phyloP scores from a whole-genome alignment of 1,140 invertebrate genomes.

The Drosophila novamexicana region DNA sequence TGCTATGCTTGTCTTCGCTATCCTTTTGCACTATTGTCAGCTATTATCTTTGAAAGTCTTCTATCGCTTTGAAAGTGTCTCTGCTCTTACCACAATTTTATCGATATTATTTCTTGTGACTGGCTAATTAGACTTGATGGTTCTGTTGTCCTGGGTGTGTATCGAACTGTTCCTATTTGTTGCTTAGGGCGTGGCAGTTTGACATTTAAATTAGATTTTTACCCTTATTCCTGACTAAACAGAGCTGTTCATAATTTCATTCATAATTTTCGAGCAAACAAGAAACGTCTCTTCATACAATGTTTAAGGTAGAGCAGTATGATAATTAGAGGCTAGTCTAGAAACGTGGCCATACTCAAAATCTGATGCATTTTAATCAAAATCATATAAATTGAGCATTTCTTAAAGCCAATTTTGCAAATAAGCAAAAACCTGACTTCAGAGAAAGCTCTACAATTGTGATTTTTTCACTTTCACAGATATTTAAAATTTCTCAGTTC shows the following conservation, averaged over 20 bases:
- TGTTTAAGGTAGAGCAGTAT: not conserved
- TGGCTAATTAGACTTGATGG: conserved; percentile 25
- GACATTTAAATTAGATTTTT: conserved; percentile 7
- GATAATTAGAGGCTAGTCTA: not conserved
- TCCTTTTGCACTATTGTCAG: conserved; percentile 6
- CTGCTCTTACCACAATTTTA: not conserved
- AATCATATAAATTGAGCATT: no score
- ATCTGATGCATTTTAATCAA: no score
- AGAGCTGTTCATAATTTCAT: not conserved
- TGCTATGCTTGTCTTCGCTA: not conserved
- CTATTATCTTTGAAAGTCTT: conserved; percentile 1
- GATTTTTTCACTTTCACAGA: no score
- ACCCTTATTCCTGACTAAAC: not conserved
- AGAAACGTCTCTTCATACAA: no score
- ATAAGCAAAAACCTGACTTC: no score
- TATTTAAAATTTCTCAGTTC: no score
- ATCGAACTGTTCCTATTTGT: conserved; percentile 1
- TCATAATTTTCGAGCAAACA: not conserved
- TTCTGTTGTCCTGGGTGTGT: conserved; percentile 7
- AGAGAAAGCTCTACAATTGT: no score
- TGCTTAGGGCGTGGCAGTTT: conserved; percentile 4
- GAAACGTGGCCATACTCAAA: no score
- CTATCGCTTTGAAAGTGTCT: conserved; percentile 14
- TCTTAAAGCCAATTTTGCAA: no score
- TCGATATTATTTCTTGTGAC: conserved; percentile 2